Conservation (phyloP, 2,888 invertebrate genomes). For the Heliconius sara region DNA sequence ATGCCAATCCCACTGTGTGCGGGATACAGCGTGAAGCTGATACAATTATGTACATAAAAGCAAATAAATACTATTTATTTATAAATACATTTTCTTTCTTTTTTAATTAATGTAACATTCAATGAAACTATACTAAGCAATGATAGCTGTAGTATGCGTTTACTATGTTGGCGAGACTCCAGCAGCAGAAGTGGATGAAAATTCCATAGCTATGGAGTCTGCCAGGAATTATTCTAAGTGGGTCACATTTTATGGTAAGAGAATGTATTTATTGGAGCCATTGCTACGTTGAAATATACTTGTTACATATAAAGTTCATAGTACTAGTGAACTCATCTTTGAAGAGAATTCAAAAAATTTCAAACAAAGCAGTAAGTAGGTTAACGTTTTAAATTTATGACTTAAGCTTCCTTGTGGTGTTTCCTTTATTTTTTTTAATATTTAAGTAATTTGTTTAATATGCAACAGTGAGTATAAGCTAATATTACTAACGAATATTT, state of each 20-base stretch:
- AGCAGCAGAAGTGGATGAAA: conserved; percentile 32
- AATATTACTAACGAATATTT: not conserved
- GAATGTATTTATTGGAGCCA: conserved; percentile 23
- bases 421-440: not conserved
- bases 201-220: conserved; percentile 13
- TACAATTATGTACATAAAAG: too few relatives aligned
- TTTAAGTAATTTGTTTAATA: not conserved
- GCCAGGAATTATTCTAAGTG: conserved; percentile 29
- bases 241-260: conserved; percentile 32
- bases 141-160: not conserved
- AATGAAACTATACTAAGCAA: not conserved
- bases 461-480: not conserved
- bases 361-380: not conserved
- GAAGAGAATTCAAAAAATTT: not conserved
- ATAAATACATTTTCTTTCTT: not conserved
- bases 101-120: not conserved
- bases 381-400: conserved; percentile 3
- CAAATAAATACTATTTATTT: too few relatives aligned
- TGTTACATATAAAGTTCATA: conserved; percentile 20
- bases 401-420: not conserved
- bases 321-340: conserved; percentile 19
- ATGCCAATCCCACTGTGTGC: too few relatives aligned
- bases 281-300: conserved; percentile 13
- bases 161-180: conserved; percentile 15
- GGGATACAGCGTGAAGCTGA: too few relatives aligned